Percentiles rank a stretch among this genome's conserved stretches.
These are phyloP conservation scores for Aleiodes testaceus DNA, from an alignment of 2,888 invertebrate species.

Conservation along the genomic window DNA sequence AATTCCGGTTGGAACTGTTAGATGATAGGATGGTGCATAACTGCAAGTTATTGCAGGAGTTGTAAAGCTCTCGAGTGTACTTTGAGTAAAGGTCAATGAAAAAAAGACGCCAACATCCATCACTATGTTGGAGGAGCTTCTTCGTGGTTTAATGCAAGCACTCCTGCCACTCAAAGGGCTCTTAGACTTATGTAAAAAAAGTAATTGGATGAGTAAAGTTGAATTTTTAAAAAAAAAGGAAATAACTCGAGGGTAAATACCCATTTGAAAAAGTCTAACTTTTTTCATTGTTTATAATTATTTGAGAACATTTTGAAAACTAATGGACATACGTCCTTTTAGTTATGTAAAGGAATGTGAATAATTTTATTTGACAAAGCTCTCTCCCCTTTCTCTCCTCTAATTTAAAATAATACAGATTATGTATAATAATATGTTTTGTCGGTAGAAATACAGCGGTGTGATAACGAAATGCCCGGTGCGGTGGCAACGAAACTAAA, in stretches of 20 bases:
- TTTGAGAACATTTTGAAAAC: too few species aligned
- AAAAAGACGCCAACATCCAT: constrained; percentile 11
- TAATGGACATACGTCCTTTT: too few species aligned
- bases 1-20: constrained; percentile 13
- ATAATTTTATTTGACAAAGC: too few species aligned
- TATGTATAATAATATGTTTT: background rate
- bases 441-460: constrained; percentile 24
- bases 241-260: too few species aligned
- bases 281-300: too few species aligned
- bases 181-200: background rate
- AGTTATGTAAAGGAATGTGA: too few species aligned
- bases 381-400: background rate
- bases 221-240: too few species aligned
- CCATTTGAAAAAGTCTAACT: too few species aligned
- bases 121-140: constrained; percentile 1
- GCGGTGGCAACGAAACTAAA: constrained; percentile 54
- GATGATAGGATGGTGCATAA: background rate
- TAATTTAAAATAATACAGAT: background rate
- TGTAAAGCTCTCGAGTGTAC: constrained; percentile 1
- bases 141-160: background rate
- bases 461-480: constrained; percentile 53
- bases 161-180: background rate
- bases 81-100: background rate
- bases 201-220: background rate
- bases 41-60: constrained; percentile 6